Conservation (phyloP, 2,888 invertebrate species). For the Philhelius pedissequus region DNA sequence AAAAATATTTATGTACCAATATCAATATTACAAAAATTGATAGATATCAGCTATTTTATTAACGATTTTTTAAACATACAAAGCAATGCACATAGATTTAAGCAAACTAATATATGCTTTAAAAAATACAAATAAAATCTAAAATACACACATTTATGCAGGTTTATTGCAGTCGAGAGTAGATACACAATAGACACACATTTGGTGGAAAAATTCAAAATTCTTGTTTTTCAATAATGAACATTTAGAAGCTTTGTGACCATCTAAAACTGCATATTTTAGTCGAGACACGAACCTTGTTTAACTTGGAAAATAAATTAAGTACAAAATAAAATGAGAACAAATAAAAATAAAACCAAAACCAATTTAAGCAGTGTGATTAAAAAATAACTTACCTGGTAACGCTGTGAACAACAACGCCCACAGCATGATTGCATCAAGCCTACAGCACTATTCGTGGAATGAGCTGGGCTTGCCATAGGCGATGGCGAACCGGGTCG, state of each 20-base stretch:
- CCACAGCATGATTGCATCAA: conserved; percentile 90
- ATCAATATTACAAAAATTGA: background rate
- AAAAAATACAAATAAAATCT: background rate
- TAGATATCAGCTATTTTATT: no score
- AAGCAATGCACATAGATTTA: background rate
- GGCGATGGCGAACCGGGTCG: conserved; percentile 94
- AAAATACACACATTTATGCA: conserved; percentile 55
- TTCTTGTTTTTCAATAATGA: conserved; percentile 32
- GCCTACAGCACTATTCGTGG: conserved; percentile 85
- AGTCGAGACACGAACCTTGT: conserved; percentile 41
- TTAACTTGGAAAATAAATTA: conserved; percentile 9
- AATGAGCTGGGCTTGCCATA: conserved; percentile 91
- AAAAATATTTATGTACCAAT: background rate
- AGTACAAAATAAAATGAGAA: conserved; percentile 12
- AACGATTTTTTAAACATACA: no score
- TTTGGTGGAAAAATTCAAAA: conserved; percentile 34
- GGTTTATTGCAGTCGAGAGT: conserved; percentile 8
- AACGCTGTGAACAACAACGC: conserved; percentile 91
- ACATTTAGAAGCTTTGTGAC: conserved; percentile 58
- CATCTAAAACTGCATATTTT: conserved; percentile 55
- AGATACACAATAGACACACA: conserved; percentile 25
- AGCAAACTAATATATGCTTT: background rate
- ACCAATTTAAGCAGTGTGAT: background rate
- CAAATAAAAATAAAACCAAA: background rate
- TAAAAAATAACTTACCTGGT: conserved; percentile 83